Base-by-base conservation (phyloP, 2,888 invertebrate genomes). In the Ophion ellenae region DNA sequence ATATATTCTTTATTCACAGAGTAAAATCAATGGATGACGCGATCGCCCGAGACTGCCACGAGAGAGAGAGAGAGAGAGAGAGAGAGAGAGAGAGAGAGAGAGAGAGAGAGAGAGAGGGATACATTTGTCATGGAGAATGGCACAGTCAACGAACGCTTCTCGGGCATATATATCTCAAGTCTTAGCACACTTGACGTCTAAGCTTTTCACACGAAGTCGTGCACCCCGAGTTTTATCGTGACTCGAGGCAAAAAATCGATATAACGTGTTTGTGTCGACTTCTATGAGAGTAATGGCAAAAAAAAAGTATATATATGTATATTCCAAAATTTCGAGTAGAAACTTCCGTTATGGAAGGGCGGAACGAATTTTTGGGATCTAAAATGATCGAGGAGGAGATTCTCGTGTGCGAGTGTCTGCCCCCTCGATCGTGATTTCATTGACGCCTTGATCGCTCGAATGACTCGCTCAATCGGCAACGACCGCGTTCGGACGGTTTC, bases 381-480 rank as follows among this genome's bases (percentile, higher is more conserved):
- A 36, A 71, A 66, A 80, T 32, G 40, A 20, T n/a, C 24, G 32
- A 47, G 28, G n/a, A 24, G 14, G 45, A 61, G 74, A 75, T 75
- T 63, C n/a, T 10, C 63, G 9, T 24, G 40, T 11, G 40, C 9
- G 11, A 73, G 14, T 6, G 17, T n/a, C 20, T 36, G 11, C 28
- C 57, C 66, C 63, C 67, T 77, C 17, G 57, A 75, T 77, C 53
- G 45, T 63, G 59, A 74, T 70, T 76, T 85, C 78, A 85, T 85
- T 85, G 85, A 85, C 67, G 74, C 20, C 24, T 24, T 57, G 78
- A 83, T 83, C 83, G 78, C 78, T 74, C 61, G 75, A 76, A 69
- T 83, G 85, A 85, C 75, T 77, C 66, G 77, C 82, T 80, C 77
- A 36, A 83, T 28, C 79, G 66, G 75, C 20, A 79, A 71, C 75